A percentile compares a stretch with the other conserved stretches of the same genome.
phyloP scores from a whole-genome alignment of 2,888 invertebrate species.

The Chirona hameri region DNA sequence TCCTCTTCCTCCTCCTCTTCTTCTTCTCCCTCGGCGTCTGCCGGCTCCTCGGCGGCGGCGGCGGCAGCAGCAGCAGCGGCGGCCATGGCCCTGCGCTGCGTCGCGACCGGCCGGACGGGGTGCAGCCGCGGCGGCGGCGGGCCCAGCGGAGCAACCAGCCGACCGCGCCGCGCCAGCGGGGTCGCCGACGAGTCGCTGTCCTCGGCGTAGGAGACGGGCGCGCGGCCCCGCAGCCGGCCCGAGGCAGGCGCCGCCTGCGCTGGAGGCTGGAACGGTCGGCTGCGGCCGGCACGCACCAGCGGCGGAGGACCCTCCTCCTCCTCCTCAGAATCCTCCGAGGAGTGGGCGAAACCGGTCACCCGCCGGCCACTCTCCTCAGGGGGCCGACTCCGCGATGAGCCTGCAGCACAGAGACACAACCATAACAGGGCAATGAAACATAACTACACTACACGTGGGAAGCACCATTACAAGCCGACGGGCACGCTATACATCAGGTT shows the following conservation, averaged over 20 bases:
- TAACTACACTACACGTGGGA: too few species aligned
- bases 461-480: too few species aligned
- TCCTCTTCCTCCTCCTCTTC: not conserved
- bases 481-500: too few species aligned
- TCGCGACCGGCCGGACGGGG: not conserved
- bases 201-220: conserved; percentile 24
- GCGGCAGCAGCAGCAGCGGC: not conserved
- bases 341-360: not conserved
- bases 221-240: conserved; percentile 1
- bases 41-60: not conserved
- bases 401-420: not conserved
- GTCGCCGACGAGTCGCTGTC: conserved; percentile 3
- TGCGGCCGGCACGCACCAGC: not conserved
- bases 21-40: not conserved
- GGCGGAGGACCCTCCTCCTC: not conserved
- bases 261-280: not conserved
- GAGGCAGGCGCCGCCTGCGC: not conserved
- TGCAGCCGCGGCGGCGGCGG: not conserved
- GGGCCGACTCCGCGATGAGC: not conserved
- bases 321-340: not conserved
- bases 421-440: too few species aligned
- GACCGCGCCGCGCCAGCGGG: not conserved
- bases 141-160: not conserved
- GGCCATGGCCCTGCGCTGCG: not conserved
- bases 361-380: not conserved